Conservation (phyloP, 2,888 invertebrate genomes). For the Campopleginae sp. region DNA sequence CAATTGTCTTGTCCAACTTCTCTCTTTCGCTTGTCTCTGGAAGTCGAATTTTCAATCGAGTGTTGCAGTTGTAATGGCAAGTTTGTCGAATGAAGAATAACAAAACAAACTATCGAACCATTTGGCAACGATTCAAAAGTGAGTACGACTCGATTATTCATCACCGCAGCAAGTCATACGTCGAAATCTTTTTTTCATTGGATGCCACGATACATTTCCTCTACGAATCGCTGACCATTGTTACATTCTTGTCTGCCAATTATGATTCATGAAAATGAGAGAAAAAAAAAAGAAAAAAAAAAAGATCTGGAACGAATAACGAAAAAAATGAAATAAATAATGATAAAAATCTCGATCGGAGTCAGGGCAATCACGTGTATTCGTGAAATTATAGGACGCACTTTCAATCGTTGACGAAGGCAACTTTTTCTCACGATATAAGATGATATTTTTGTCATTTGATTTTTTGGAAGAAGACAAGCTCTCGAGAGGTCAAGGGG, state of each 20-base stretch:
- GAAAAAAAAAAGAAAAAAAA: background rate
- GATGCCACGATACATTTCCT: background rate
- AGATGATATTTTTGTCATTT: slow-evolving; percentile 46
- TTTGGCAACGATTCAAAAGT: background rate
- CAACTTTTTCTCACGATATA: slow-evolving; percentile 56
- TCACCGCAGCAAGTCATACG: background rate
- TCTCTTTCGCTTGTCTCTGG: slow-evolving; percentile 43
- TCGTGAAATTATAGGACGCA: slow-evolving; percentile 52
- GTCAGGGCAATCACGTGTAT: slow-evolving; percentile 38
- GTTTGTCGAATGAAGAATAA: slow-evolving; percentile 20
- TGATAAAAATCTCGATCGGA: slow-evolving; percentile 10
- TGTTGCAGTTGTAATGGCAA: slow-evolving; percentile 54
- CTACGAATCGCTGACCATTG: background rate
- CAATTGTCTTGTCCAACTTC: slow-evolving; percentile 40
- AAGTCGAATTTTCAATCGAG: slow-evolving; percentile 53
- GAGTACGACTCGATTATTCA: background rate
- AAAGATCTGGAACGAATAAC: background rate
- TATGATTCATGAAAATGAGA: background rate
- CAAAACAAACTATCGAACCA: background rate
- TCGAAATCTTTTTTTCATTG: background rate
- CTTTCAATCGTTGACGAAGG: slow-evolving; percentile 66
- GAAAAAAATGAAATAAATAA: background rate
- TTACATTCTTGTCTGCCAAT: background rate
- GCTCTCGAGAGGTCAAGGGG: slow-evolving; percentile 26
- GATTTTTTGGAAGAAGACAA: slow-evolving; percentile 60